These are phyloP conservation scores for Holcopasites calliopsidis DNA, from an alignment of 1,140 invertebrate species.

Conservation along the genomic window DNA sequence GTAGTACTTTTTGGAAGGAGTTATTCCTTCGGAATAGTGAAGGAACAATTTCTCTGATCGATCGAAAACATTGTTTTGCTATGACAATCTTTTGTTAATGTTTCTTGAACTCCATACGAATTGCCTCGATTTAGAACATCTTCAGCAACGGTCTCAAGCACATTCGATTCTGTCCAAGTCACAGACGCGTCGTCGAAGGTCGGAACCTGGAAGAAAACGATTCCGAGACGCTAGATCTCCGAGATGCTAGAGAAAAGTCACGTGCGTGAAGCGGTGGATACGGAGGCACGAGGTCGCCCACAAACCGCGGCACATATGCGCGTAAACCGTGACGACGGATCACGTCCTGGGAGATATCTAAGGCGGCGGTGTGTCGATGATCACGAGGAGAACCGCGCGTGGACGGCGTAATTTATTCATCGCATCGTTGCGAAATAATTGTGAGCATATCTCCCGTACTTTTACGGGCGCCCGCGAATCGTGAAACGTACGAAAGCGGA, in stretches of 20 bases:
- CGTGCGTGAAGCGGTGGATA: not conserved
- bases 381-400: constrained; percentile 17
- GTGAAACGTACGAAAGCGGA: not conserved
- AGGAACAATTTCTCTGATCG: too few species aligned
- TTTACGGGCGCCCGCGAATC: not conserved
- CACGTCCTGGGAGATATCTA: constrained; percentile 62
- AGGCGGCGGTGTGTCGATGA: constrained; percentile 1
- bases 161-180: too few species aligned
- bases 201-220: not conserved
- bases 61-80: too few species aligned
- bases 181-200: too few species aligned
- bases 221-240: not conserved
- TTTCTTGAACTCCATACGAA: too few species aligned
- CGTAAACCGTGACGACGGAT: constrained; percentile 75
- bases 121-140: too few species aligned
- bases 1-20: too few species aligned
- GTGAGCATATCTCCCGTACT: constrained; percentile 2
- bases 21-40: too few species aligned
- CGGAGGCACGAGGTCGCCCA: constrained; percentile 62
- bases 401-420: not conserved
- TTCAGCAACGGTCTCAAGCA: too few species aligned
- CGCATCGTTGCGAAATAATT: constrained; percentile 5
- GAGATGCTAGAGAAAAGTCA: not conserved
- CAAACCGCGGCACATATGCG: constrained; percentile 73
- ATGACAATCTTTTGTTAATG: too few species aligned